Evolutionary conservation across 2,888 invertebrate species (phyloP).

Genomic region (Branchellion lobata): DNA sequence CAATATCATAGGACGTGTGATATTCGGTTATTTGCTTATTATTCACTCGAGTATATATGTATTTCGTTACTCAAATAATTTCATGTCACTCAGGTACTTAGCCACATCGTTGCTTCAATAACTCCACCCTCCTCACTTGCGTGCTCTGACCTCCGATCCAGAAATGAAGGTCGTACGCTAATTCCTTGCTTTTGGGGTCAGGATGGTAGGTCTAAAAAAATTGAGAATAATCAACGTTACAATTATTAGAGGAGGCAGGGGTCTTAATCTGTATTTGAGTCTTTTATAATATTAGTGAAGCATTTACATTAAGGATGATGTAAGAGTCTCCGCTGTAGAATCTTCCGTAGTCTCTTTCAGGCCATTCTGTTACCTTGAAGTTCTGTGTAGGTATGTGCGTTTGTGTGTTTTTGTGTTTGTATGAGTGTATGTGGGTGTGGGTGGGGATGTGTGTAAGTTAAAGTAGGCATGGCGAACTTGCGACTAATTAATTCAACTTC

Average conservation of each 20-base stretch:
- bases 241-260: too few relatives aligned
- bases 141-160: conserved; percentile 62
- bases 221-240: neutral
- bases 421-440: too few relatives aligned
- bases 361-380: conserved; percentile 53
- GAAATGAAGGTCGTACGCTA: conserved; percentile 61
- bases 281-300: too few relatives aligned
- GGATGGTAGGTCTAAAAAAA: conserved; percentile 58
- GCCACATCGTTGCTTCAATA: too few relatives aligned
- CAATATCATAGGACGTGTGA: too few relatives aligned
- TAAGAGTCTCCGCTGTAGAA: conserved; percentile 54
- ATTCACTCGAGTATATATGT: too few relatives aligned
- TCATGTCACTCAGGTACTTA: too few relatives aligned
- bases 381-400: conserved; percentile 49
- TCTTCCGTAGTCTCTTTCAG: conserved; percentile 52
- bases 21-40: too few relatives aligned
- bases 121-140: conserved; percentile 57
- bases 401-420: neutral
- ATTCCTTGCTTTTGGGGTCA: conserved; percentile 54
- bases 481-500: too few relatives aligned
- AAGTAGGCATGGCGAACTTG: too few relatives aligned
- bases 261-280: neutral
- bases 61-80: too few relatives aligned
- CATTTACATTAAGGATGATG: conserved; percentile 53
- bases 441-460: too few relatives aligned